phyloP scores from a whole-genome alignment of 1,140 invertebrate genomes.

The Lasaia peninsularis region DNA sequence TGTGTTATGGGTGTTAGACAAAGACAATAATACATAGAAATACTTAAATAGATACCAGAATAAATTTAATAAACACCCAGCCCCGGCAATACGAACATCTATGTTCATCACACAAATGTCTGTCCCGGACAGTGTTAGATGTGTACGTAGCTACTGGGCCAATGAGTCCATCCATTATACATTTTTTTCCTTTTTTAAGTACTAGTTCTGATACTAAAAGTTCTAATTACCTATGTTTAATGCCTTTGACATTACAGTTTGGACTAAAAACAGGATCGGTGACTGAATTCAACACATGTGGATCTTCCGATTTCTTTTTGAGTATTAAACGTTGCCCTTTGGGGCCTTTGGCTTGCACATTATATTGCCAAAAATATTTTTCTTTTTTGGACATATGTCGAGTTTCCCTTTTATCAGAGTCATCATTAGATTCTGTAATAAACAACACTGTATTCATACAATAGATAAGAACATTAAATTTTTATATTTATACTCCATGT shows the following conservation, averaged over 20 bases:
- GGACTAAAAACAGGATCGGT: constrained; percentile 96
- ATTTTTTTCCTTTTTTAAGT: too few species aligned
- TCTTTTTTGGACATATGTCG: constrained; percentile 83
- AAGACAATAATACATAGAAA: too few species aligned
- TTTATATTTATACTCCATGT: constrained; percentile 11
- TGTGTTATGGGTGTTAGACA: too few species aligned
- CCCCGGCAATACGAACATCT: too few species aligned
- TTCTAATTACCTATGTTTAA: constrained; percentile 86
- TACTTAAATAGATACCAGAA: too few species aligned
- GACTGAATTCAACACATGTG: constrained; percentile 92
- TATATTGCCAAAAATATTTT: constrained; percentile 98
- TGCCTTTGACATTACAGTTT: constrained; percentile 91
- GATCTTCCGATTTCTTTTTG: constrained; percentile 91
- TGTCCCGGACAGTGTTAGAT: too few species aligned
- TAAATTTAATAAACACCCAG: too few species aligned
- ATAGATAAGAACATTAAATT: not conserved
- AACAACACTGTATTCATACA: constrained; percentile 18
- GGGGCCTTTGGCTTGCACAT: constrained; percentile 98
- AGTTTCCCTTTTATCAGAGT: constrained; percentile 74
- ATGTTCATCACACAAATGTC: too few species aligned
- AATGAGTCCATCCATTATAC: too few species aligned
- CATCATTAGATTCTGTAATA: constrained; percentile 83
- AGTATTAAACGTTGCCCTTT: constrained; percentile 93
- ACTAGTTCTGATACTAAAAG: too few species aligned
- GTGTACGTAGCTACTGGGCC: too few species aligned